These are phyloP conservation scores for Antechinus flavipes DNA, from an alignment of 2,113 vertebrate genomes.

Conservation along the genomic window DNA sequence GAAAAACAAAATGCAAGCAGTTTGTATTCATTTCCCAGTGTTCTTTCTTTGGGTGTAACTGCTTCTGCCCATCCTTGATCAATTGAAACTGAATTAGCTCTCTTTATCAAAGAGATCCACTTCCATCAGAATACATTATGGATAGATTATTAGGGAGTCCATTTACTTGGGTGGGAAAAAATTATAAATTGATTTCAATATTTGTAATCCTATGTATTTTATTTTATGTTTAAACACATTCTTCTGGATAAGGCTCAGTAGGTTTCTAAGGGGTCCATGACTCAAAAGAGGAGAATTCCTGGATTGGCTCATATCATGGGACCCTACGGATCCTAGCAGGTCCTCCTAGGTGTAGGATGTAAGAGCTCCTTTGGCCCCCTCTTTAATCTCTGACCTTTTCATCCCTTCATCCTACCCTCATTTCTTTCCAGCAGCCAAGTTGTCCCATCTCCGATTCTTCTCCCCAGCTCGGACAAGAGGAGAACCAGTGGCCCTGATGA, in stretches of 20 bases:
- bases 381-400: neutral
- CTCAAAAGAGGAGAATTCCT: too few species aligned
- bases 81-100: too few species aligned
- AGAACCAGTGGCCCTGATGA: neutral
- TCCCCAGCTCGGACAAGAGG: neutral
- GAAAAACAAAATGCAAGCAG: too few species aligned
- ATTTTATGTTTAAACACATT: neutral
- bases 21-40: too few species aligned
- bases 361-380: neutral
- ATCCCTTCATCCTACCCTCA: neutral
- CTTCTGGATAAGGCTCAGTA: neutral
- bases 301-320: neutral
- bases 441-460: neutral
- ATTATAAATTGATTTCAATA: neutral
- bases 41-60: too few species aligned
- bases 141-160: too few species aligned
- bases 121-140: too few species aligned
- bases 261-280: neutral
- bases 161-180: too few species aligned
- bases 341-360: neutral
- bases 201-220: neutral
- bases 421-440: neutral
- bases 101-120: too few species aligned
- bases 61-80: too few species aligned
- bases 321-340: neutral